Conservation (phyloP, 53 echinoderm and acorn worm genomes). For the Arbacia lixula region DNA sequence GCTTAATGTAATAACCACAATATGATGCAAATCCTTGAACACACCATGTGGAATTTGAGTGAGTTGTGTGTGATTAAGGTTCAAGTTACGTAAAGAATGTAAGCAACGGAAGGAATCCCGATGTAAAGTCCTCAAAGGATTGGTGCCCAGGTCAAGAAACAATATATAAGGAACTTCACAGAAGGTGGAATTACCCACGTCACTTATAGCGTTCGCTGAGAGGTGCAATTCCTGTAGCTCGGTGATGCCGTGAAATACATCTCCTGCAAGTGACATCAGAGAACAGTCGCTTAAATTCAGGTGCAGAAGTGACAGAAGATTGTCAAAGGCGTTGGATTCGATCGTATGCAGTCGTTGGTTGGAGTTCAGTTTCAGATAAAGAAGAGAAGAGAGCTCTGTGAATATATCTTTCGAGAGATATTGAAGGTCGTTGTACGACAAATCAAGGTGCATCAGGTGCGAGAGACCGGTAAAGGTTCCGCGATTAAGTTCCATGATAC, state of each 20-base stretch:
- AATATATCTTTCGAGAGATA: background rate
- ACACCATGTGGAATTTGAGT: background rate
- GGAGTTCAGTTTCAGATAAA: background rate
- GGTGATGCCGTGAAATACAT: background rate
- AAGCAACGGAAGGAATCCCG: conserved; percentile 2
- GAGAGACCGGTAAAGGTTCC: conserved; percentile 11
- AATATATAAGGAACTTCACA: conserved; percentile 10
- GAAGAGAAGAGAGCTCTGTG: background rate
- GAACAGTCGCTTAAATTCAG: conserved; percentile 6
- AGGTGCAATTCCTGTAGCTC: background rate
- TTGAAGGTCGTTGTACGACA: background rate
- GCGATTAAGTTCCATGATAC: background rate
- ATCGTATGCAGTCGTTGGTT: background rate
- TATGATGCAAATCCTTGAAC: background rate
- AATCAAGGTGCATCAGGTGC: background rate
- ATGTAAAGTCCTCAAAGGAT: conserved; percentile 8
- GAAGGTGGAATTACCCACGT: background rate
- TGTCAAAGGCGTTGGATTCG: background rate
- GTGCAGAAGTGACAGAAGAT: conserved; percentile 3
- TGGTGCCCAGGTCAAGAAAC: conserved; percentile 16
- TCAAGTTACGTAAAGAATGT: background rate
- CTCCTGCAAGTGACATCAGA: background rate
- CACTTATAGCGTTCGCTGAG: background rate
- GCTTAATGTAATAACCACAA: conserved; percentile 1
- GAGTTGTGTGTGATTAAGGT: background rate